phyloP scores from a whole-genome alignment of 2,797 vertebrate species.

The Menidia menidia region DNA sequence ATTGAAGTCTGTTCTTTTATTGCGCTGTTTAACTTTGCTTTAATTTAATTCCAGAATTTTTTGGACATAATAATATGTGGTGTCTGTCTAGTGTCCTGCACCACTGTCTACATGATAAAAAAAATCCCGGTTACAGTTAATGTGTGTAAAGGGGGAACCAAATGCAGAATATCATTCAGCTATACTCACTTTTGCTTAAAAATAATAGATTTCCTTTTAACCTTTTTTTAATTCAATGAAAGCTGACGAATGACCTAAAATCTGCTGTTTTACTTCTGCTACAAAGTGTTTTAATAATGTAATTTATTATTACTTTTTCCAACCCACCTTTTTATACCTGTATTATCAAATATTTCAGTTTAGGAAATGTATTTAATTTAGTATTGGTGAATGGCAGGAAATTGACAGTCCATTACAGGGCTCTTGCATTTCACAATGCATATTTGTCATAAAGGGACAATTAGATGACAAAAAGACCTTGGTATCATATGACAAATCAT shows the following conservation, averaged over 20 bases:
- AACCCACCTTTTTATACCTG: no score
- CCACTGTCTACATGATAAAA: conserved; percentile 23
- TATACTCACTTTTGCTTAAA: background rate
- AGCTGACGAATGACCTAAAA: background rate
- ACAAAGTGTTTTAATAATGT: no score
- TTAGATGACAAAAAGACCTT: no score
- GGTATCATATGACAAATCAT: no score
- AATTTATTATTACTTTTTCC: no score
- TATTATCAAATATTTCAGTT: no score
- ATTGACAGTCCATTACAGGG: no score
- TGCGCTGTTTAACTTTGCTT: conserved; percentile 53
- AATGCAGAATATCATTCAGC: conserved; percentile 1
- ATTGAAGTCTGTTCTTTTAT: conserved; percentile 59
- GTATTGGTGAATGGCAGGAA: no score
- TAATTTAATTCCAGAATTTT: conserved; percentile 55
- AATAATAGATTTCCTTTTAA: background rate
- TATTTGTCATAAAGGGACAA: no score
- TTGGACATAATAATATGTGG: conserved; percentile 32
- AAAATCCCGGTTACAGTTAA: background rate
- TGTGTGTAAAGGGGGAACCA: background rate
- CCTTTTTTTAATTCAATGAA: background rate
- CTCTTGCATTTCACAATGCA: no score
- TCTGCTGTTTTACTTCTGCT: background rate
- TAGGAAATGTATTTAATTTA: no score
- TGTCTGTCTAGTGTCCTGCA: conserved; percentile 47